Base-by-base conservation (phyloP, 2,113 vertebrate genomes). In the Brienomyrus brachyistius region DNA sequence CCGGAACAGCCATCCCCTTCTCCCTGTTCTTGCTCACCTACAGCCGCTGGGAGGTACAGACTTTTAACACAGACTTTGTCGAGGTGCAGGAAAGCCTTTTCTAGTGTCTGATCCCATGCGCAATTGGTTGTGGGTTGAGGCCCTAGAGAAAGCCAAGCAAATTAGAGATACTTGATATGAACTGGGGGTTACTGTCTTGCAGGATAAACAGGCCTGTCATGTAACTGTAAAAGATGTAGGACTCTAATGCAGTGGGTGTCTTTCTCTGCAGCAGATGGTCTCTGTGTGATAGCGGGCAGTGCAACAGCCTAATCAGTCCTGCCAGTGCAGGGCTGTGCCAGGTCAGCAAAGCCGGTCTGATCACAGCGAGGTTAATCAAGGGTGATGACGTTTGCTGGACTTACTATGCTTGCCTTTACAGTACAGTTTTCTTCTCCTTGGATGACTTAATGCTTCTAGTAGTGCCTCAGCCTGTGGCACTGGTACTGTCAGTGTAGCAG, bases 1-100 rank as follows among this genome's bases (percentile, higher is more conserved):
- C 98, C 0, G 97, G 97, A 91, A 99, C 98, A 0, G 98, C 97
- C 94, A 98, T 99, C 92, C 98, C 98, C 88, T 93, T 99, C 92
- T 91, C 96, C 0, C 94, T 99, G 0, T 92, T 99, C 92, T 94
- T 98, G 90, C 95, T 99, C 93, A 98, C 97, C 94, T 96, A 95
- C 35, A 95, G 95, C 93, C 96, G 98, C 88, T 99, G 98, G 98
- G 96, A 99, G 98, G 98, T 99, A 97, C 35, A 43, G 35, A 43
- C 74, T n/a, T 80, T 80, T 35, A 40, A 35, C 74, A 19, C 17
- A 35, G 35, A 40, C 31, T 40, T 43, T 74, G 27, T 15, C 0
- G 62, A 3, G 17, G 80, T 40, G 5, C 31, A 15, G 77, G 5
- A 8, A 47, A 84, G 43, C 43, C 45, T 84, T 84, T 8, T 48